Evolutionary conservation across 2,113 vertebrate species (phyloP).

Genomic region (Semnornis frantzii): DNA sequence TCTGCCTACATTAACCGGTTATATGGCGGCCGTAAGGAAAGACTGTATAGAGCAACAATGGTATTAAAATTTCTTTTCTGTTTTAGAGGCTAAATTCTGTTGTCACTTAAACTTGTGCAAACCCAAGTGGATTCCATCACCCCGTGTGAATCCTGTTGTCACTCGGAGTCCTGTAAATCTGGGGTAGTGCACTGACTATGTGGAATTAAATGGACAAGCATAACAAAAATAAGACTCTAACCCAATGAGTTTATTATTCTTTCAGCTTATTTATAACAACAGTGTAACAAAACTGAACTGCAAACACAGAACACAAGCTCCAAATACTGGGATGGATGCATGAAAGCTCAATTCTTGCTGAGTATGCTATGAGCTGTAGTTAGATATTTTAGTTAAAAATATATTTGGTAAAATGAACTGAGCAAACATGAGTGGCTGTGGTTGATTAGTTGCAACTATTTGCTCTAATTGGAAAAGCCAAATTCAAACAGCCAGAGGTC

Average conservation of each 20-base stretch:
- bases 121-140: background rate
- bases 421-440: background rate
- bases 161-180: background rate
- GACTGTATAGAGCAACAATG: background rate
- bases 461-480: background rate
- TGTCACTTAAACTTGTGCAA: background rate
- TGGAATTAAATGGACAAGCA: background rate
- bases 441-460: constrained; percentile 13
- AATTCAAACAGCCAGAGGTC: background rate
- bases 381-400: background rate
- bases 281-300: background rate
- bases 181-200: background rate
- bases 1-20: background rate
- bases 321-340: background rate
- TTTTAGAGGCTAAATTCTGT: background rate
- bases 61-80: background rate
- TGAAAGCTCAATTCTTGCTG: background rate
- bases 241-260: background rate
- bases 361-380: background rate
- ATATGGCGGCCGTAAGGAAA: background rate
- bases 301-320: background rate
- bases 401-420: background rate
- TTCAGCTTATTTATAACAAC: background rate
- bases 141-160: background rate
- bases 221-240: background rate